Evolutionary conservation across 2,113 vertebrate genomes (phyloP), one percentile per base, ranked within the genome.

Genomic region (Protobothrops mucrosquamatus): DNA sequence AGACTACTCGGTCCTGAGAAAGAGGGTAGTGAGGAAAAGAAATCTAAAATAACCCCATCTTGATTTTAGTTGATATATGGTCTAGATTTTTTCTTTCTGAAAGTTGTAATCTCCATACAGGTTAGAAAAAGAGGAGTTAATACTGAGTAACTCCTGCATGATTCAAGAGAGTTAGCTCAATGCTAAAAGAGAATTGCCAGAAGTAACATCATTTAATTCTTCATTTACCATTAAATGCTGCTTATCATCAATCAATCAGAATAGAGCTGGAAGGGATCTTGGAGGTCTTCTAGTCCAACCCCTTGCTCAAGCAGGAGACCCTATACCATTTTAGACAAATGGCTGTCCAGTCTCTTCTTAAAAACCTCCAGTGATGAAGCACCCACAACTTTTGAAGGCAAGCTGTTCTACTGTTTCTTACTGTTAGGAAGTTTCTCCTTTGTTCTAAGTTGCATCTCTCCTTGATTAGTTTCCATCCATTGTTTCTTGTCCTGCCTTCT

Each of bases 221-320:
- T 94, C 91, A 39, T 92, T 95, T 93, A 85, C 91, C 95, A 96
- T 95, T 94, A 93, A 96, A 96, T 96, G 92, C 93, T 93, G 55
- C 96, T 94, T 95, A 69, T 96, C 92, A 95, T 92, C 61, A 64
- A 61, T 61, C 59, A 61, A 29, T 29, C 61, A 64, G 61, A 29
- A 64, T 5, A 64, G 1, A 29, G 61, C 26, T 64, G 26, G 11
- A 29, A 64, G 26, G 24, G 61, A 29, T 4, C 26, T 64, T 64
- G 59, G 59, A 61, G 24, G 59, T 29, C 59, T 29, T 29, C 9
- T 26, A 26, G 9, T 61, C 59, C 59, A 61, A 10, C 26, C 24
- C 11, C 26, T 64, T 64, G 61, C 3, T 64, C 10, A 64, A 12
- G 26, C 26, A 29, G 61, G 61, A 64, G 26, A 61, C 26, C 61